Evolutionary conservation across 2,113 vertebrate genomes (phyloP), one percentile per base, ranked within the genome.

Genomic region (Leptobrachium leishanense): DNA sequence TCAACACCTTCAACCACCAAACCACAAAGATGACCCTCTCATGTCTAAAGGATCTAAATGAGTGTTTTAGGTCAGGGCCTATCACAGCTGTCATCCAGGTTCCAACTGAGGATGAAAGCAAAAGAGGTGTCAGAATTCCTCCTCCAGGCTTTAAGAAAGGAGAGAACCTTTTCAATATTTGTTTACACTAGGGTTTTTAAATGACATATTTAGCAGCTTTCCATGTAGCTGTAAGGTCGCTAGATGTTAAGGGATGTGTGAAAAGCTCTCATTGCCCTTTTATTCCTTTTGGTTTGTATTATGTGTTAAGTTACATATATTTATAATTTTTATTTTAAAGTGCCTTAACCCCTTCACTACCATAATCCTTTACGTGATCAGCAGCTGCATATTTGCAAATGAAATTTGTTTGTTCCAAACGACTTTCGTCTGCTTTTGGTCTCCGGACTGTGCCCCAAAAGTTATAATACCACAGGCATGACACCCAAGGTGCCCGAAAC

Each of bases 61-160:
- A 77, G 75, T 77, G 75, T 77, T 77, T 70, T 55, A 77, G 76
- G 68, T 77, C 67, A 77, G n/a, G 31, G 7, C 68, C 68, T 77
- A 77, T 77, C 67, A 77, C 67, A 70, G 67, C 76, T 77, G 76
- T 70, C 76, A 70, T 39, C 57, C 7, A 2, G 2, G 54, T 50
- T 77, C 55, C 11, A 63, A 62, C 65, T n/a, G 55, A 70, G 67
- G 55, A 71, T 77, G 11, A 77, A 71, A 70, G 55, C 5, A 77
- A 57, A 68, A 77, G 8, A 70, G 67, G 76, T 77, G 76, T 69
- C 76, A 70, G 76, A 70, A 77, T 46, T 71, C 59, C 68, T 63
- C n/a, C 54, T 70, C 31, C 63, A 63, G 76, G 76, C 68, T 46
- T 62, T 6, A 43, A 57, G 64, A 76, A 57, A 68, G 55, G n/a